phyloP scores from a whole-genome alignment of 2,113 vertebrate species.

The Vulpes ferrilata region DNA sequence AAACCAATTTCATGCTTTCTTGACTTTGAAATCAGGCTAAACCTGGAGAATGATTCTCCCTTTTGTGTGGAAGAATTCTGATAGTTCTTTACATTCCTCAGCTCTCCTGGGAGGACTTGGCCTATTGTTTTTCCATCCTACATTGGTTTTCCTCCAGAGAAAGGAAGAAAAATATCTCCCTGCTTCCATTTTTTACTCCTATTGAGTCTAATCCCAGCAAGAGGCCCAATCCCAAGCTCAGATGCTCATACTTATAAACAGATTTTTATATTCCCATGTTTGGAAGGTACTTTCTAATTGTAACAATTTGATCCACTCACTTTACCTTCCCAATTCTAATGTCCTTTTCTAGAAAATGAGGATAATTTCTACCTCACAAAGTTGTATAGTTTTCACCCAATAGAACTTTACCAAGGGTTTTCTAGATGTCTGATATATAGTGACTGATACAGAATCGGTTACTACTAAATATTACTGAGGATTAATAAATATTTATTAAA shows the following conservation, averaged over 20 bases:
- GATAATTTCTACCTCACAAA: background rate
- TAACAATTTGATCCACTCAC: background rate
- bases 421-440: background rate
- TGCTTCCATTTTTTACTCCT: background rate
- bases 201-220: background rate
- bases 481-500: background rate
- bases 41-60: background rate
- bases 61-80: background rate
- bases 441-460: background rate
- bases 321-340: background rate
- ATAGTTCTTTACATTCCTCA: background rate
- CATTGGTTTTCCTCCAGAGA: background rate
- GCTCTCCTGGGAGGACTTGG: background rate
- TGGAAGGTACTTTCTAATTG: background rate
- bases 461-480: constrained; percentile 49
- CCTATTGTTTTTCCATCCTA: background rate
- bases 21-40: background rate
- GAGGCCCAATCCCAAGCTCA: background rate
- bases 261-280: background rate
- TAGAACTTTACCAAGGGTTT: background rate
- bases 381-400: background rate
- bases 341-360: background rate
- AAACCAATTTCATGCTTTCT: background rate
- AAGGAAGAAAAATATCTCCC: background rate
- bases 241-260: background rate